phyloP scores from a whole-genome alignment of 2,888 invertebrate species.

The Emmelina monodactyla region DNA sequence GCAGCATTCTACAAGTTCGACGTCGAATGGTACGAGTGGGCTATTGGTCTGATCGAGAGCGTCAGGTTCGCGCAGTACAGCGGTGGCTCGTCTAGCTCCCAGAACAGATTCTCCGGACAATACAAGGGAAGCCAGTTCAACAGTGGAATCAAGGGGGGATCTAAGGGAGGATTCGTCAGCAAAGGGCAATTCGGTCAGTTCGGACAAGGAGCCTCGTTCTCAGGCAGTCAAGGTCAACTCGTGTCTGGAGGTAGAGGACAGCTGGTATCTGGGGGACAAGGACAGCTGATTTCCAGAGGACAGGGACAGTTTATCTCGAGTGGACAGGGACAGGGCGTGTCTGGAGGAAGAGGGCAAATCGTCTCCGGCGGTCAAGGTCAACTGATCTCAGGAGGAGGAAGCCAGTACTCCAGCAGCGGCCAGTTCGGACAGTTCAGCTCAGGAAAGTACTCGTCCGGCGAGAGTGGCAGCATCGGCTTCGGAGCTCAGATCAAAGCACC shows the following conservation, averaged over 20 bases:
- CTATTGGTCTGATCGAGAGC: conserved; percentile 48
- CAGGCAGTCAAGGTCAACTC: conserved; percentile 3
- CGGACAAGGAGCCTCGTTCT: conserved; percentile 6
- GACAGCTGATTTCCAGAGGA: background rate
- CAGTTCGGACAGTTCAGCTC: conserved; percentile 22
- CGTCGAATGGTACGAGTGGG: conserved; percentile 66
- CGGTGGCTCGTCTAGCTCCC: conserved; percentile 26
- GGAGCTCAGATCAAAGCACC: conserved; percentile 34
- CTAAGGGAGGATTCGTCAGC: conserved; percentile 18
- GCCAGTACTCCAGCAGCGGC: conserved; percentile 5
- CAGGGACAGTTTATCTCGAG: background rate
- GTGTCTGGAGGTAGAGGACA: conserved; percentile 1
- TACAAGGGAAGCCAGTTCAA: conserved; percentile 22
- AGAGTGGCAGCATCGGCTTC: conserved; percentile 23
- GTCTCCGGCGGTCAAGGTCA: background rate
- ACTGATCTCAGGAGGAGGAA: background rate
- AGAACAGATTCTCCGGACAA: conserved; percentile 25
- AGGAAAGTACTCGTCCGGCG: conserved; percentile 23
- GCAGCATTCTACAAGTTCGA: conserved; percentile 70
- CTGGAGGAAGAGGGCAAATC: conserved; percentile 16
- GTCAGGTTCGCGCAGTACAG: conserved; percentile 37
- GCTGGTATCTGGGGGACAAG: background rate
- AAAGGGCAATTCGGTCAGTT: conserved; percentile 10
- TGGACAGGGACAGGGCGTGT: background rate
- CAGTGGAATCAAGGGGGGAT: conserved; percentile 18